Evolutionary conservation across 1,140 invertebrate genomes (phyloP).

Genomic region (Drosophila sechellia): DNA sequence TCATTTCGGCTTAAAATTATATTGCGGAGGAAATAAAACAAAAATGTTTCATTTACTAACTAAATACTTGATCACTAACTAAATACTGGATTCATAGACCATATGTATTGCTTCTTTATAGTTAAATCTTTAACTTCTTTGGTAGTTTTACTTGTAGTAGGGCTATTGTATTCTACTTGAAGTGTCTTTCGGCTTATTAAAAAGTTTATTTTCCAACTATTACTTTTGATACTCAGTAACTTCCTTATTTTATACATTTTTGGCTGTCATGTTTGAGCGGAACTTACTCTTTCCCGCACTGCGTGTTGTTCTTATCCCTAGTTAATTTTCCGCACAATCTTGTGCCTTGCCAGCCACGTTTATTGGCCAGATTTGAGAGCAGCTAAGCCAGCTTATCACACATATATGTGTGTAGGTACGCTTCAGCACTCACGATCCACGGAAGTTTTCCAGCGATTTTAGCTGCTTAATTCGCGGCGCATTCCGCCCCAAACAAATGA

Average conservation of each 20-base stretch:
- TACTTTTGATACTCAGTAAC: not conserved
- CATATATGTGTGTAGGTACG: slow-evolving; percentile 20
- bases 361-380: slow-evolving; percentile 13
- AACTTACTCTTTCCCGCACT: not conserved
- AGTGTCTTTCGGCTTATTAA: not conserved
- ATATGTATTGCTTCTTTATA: not conserved
- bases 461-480: slow-evolving; percentile 63
- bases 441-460: slow-evolving; percentile 40
- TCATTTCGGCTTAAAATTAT: slow-evolving; percentile 6
- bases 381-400: slow-evolving; percentile 42
- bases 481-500: slow-evolving; percentile 45
- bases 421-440: not conserved
- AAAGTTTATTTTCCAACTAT: slow-evolving; percentile 18
- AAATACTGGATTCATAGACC: not conserved
- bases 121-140: too few species aligned
- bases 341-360: slow-evolving; percentile 19
- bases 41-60: not conserved
- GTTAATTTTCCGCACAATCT: slow-evolving; percentile 33
- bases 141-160: too few species aligned
- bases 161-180: not conserved
- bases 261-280: not conserved
- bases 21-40: not conserved
- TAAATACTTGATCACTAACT: not conserved
- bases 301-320: slow-evolving; percentile 4
- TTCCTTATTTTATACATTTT: slow-evolving; percentile 1